Percentiles rank a stretch among this genome's conserved stretches.
Evolutionary conservation across 2,797 vertebrate genomes (phyloP).

Genomic region (Nothura maculosa): DNA sequence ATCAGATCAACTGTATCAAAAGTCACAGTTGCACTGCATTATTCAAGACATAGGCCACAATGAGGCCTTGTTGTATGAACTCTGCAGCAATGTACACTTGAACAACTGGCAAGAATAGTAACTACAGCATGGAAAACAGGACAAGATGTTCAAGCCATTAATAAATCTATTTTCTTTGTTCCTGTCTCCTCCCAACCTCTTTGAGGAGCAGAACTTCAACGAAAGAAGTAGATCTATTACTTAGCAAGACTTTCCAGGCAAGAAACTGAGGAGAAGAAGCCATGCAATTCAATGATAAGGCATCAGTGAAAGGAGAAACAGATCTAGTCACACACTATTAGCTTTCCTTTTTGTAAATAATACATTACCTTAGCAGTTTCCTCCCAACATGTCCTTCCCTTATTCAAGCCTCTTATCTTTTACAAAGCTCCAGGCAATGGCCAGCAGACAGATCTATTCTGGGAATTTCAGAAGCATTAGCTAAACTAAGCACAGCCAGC

Average conservation of each 20-base stretch:
- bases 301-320: background rate
- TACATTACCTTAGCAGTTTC: background rate
- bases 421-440: background rate
- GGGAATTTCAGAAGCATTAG: background rate
- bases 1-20: background rate
- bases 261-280: background rate
- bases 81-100: background rate
- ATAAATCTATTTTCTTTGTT: background rate
- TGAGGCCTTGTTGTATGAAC: background rate
- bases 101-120: background rate
- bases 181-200: background rate
- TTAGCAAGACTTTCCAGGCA: background rate
- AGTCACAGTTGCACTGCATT: background rate
- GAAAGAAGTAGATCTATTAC: background rate
- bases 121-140: background rate
- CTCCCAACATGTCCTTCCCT: background rate
- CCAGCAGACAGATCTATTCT: background rate
- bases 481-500: background rate
- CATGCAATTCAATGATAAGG: background rate
- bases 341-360: background rate
- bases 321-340: background rate
- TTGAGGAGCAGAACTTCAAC: background rate
- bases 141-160: background rate
- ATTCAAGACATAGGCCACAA: accelerated
- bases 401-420: background rate